Base-by-base conservation (phyloP, 2,113 vertebrate genomes). In the Polyodon spathula region DNA sequence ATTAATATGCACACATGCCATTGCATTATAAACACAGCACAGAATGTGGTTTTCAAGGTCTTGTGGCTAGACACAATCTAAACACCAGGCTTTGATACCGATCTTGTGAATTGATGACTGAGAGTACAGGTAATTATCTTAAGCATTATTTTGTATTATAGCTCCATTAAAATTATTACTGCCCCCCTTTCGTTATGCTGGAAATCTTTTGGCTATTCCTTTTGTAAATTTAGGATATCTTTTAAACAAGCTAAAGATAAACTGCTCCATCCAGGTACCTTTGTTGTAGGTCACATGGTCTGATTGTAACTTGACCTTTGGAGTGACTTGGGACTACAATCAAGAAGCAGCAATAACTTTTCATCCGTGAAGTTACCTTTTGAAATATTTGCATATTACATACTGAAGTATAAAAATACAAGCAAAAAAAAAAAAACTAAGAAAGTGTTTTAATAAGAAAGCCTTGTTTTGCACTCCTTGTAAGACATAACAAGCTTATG, bases 101-200 rank as follows among this genome's bases (percentile, higher is more conserved):
- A 53, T 61, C 46, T n/a, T 11, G 9, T 2, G 39, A n/a, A 27
- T 46, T 61, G 59, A 52, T 38, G 50, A 17, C 52, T 11, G 8
- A 61, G 59, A 3, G 50, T 9, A n/a, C 39, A 53, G 39, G 59
- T 62, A 62, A 62, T 39, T 38, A 55, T 56, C 61, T 62, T 62
- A 62, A 7, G 0, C 39, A 7, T 40, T 62, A 52, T n/a, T n/a
- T n/a, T 8, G 6, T 44, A 7, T 44, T 8, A 44, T 44, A 7
- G 43, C 43, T 44, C 8, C 43, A 7, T 44, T 44, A 44, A 44
- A 6, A 44, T n/a, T 8, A 44, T 8, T 44, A 44, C 43, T 44
- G 6, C 43, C 8, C 43, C 43, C 6, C 43, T n/a, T 44, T 6
- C 43, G 43, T 7, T 7, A 8, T 8, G 43, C 43, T 6, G 43